Base-by-base conservation (phyloP, 2,888 invertebrate genomes). In the Nomada lathburiana region DNA sequence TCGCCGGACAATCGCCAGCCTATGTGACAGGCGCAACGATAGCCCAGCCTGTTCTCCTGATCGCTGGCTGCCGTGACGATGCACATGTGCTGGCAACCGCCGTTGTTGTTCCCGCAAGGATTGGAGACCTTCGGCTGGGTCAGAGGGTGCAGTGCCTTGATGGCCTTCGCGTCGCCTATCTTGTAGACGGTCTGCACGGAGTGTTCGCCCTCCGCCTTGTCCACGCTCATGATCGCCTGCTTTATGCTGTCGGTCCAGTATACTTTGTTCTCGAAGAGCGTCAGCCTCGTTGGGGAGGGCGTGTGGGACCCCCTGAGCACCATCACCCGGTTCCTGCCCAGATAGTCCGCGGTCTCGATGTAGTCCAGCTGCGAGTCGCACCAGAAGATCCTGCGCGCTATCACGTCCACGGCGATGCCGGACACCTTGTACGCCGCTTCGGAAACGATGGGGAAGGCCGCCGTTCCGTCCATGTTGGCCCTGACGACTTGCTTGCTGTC, bases 281-380 rank as follows among this genome's bases (percentile, higher is more conserved):
- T 96, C 52, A 98, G 93, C 16, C 98, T 95, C 0, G 97, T 97
- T 0, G 98, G 98, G 69, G 97, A 97, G 3, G 98, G 98, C 0
- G 98, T 98, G 83, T 97, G 96, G 82, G 97, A 96, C 2, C 98
- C 98, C 78, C 98, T 94, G 2, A 98, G 94, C 0, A 98, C 96
- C 93, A 97, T 95, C 82, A 97, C 96, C 83, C 98, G 95, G 87
- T 97, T 96, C 80, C 96, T 95, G 0, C 99, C 99, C 70, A 98
- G 96, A 94, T 99, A 99, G 93, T 99, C 98, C 0, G 98, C 98
- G 0, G 98, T 98, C 92, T 99, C 99, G 84, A 99, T 98, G 93
- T 99, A 98, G 94, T 99, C 99, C 72, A 99, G 94, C 18, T 98
- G 94, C 0, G 98, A 97, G 93, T 99, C 99, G 91, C 99, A 98